These are phyloP conservation scores for Bufotes viridis DNA, from an alignment of 2,797 vertebrate species.

Conservation along the genomic window DNA sequence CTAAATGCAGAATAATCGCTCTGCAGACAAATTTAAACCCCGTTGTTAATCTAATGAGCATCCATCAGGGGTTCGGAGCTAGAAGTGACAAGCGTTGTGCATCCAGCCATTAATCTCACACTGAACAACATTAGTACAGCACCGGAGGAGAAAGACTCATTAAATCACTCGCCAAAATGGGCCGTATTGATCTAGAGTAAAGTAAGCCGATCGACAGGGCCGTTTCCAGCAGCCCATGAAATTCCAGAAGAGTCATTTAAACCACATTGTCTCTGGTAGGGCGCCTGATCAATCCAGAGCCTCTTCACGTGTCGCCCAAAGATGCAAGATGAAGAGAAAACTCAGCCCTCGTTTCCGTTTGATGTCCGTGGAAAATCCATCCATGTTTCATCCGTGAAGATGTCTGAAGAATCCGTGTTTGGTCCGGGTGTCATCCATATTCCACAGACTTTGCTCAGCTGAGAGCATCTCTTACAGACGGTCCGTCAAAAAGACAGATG, in stretches of 20 bases:
- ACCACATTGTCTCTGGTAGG: slow-evolving; percentile 32
- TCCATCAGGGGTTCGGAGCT: slow-evolving; percentile 72
- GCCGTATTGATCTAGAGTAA: slow-evolving; percentile 73
- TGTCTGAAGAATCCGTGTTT: no score
- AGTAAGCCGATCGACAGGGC: slow-evolving; percentile 77
- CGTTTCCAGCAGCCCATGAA: slow-evolving; percentile 72
- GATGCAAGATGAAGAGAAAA: neutral
- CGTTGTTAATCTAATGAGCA: slow-evolving; percentile 75
- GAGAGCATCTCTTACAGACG: no score
- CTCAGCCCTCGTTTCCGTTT: no score
- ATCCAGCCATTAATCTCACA: slow-evolving; percentile 73
- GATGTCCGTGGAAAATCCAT: no score
- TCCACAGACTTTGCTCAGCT: no score
- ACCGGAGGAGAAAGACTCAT: slow-evolving; percentile 69
- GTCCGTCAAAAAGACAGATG: no score
- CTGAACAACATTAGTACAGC: slow-evolving; percentile 67
- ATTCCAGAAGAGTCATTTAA: slow-evolving; percentile 64
- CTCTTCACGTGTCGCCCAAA: no score
- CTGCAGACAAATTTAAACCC: neutral
- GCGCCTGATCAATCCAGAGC: neutral
- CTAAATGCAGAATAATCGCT: slow-evolving; percentile 24
- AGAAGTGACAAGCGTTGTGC: slow-evolving; percentile 69
- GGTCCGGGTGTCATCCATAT: no score
- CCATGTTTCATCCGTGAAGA: no score
- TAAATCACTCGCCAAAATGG: slow-evolving; percentile 74